Evolutionary conservation across 2,888 invertebrate genomes (phyloP), one percentile per base, ranked within the genome.

Genomic region (Diarsia mendica): DNA sequence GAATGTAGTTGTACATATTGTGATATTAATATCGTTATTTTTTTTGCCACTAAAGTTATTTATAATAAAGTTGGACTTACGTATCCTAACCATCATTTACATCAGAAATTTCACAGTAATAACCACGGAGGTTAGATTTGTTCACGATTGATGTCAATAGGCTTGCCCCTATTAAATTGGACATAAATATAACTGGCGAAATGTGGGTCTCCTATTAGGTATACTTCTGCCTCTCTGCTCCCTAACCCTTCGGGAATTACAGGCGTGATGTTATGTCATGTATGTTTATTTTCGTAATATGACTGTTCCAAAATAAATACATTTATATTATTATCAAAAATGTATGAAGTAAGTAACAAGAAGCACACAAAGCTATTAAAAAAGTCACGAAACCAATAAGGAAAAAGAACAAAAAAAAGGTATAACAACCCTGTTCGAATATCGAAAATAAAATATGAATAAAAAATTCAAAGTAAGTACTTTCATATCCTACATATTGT

Each of bases 401-500:
- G 39, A 66, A 65, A 79, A 80, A 3, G 28, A 49, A n/a, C 15
- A 33, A 18, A 55, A 51, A 28, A 72, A 72, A 71, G 49, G 70
- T 69, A 49, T 18, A 65, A 18, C n/a, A 66, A 33, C 20, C 46
- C n/a, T 10, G 6, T 69, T 70, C 49, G 66, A 39, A 58, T 51
- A 61, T 63, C 18, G 15, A 33, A 76, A 70, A 76, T 81, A 77
- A 78, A 81, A 68, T 72, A 73, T 70, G 67, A 70, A 79, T 67
- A 66, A 67, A 82, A 82, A 70, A 60, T 33, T 28, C 20, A 49
- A 75, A 75, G 76, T 71, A 74, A 72, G 72, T 71, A 74, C 77
- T 74, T 28, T 74, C 39, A 39, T 60, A 63, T 66, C 72, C 49
- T 39, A 68, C 77, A 74, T 72, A 83, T 72, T 85, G 51, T 82